Evolutionary conservation across 2,888 invertebrate genomes (phyloP).

Genomic region (Nemapogon koenigi): DNA sequence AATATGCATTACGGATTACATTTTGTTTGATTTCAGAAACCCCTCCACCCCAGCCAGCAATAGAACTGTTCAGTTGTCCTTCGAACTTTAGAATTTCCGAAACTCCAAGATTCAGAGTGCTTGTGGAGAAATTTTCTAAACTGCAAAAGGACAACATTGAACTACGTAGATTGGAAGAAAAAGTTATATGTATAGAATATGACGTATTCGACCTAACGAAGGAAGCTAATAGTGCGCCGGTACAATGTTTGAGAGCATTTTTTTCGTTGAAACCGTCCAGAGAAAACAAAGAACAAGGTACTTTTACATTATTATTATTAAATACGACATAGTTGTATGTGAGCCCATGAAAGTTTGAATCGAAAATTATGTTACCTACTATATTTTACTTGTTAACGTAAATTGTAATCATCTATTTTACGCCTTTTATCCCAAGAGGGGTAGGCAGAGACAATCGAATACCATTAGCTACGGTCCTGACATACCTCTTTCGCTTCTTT

Average conservation of each 20-base stretch:
- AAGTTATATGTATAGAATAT: conserved; percentile 48
- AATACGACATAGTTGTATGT: conserved; percentile 29
- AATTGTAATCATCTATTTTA: no score
- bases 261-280: conserved; percentile 32
- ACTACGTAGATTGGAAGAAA: conserved; percentile 39
- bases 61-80: no score
- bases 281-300: background rate
- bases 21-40: no score
- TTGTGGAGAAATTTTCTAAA: conserved; percentile 40
- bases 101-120: conserved; percentile 35
- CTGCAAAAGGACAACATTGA: conserved; percentile 38
- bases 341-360: no score
- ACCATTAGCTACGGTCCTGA: no score
- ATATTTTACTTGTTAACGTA: no score
- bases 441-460: no score
- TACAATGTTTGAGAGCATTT: conserved; percentile 39
- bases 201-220: conserved; percentile 28
- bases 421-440: no score
- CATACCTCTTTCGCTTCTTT: no score
- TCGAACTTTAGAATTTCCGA: conserved; percentile 25
- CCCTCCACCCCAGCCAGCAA: no score
- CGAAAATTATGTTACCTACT: no score
- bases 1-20: no score
- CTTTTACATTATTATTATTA: conserved; percentile 27
- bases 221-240: conserved; percentile 18